Conservation (phyloP, 2,113 vertebrate genomes). For the Dendropsophus ebraccatus region DNA sequence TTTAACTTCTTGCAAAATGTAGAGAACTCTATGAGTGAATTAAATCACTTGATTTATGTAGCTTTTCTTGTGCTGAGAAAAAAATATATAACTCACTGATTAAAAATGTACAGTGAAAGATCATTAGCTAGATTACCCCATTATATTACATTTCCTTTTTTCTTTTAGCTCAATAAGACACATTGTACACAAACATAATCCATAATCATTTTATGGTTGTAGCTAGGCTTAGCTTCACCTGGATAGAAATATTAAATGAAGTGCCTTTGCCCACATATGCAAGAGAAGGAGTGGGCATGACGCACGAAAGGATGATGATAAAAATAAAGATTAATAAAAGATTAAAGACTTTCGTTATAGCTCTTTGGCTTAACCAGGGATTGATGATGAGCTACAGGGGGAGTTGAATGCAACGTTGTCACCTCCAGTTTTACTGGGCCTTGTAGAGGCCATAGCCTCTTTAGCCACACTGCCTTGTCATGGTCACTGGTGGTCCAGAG, state of each 20-base stretch:
- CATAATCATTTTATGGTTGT: neutral
- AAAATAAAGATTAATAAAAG: no score
- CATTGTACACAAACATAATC: neutral
- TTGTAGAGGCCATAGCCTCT: no score
- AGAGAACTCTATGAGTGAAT: neutral
- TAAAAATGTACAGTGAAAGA: slow-evolving; percentile 11
- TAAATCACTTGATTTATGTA: slow-evolving; percentile 14
- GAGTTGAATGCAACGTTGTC: no score
- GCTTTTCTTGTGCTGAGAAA: neutral
- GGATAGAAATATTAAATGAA: neutral
- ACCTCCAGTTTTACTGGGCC: no score
- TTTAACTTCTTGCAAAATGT: slow-evolving; percentile 33
- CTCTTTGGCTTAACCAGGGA: no score
- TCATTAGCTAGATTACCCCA: slow-evolving; percentile 13
- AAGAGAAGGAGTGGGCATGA: no score
- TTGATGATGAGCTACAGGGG: no score
- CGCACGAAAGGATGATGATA: no score
- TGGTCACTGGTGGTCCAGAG: no score
- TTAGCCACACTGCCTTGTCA: no score
- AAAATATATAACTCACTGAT: slow-evolving; percentile 15
- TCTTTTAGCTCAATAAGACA: neutral
- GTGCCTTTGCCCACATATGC: no score
- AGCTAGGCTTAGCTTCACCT: neutral
- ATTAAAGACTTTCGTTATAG: no score
- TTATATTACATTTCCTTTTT: neutral